A percentile compares a stretch with the other conserved stretches of the same genome.
phyloP scores from a whole-genome alignment of 2,113 vertebrate genomes.

The Physeter macrocephalus region DNA sequence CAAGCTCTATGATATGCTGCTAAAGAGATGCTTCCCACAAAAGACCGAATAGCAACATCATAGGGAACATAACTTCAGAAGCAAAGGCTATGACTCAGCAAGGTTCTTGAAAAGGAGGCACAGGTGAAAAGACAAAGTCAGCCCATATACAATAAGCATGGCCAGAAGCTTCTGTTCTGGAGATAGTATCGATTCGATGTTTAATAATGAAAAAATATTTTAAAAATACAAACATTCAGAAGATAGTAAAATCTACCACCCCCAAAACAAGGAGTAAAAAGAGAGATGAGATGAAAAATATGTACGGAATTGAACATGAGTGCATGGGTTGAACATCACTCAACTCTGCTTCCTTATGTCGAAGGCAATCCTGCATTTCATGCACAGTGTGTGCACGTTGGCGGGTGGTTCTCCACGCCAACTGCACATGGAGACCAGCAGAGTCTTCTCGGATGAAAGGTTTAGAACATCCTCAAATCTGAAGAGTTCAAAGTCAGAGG shows the following conservation, averaged over 20 bases:
- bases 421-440: accelerated
- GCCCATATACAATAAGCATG: accelerated
- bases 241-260: not conserved
- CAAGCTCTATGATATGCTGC: accelerated
- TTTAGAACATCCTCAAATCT: not conserved
- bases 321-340: accelerated
- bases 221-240: not conserved
- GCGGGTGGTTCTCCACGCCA: accelerated
- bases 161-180: not conserved
- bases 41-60: not conserved
- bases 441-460: not conserved
- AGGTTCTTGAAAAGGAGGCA: too few relatives aligned
- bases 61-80: accelerated
- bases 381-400: accelerated
- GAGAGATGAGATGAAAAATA: not conserved
- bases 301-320: accelerated
- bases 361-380: not conserved
- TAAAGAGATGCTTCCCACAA: not conserved
- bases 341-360: not conserved
- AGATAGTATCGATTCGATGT: not conserved
- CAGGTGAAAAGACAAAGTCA: not conserved
- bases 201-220: not conserved
- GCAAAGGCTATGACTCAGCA: not conserved
- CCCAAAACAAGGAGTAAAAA: not conserved
- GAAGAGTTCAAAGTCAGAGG: not conserved